Evolutionary conservation across 2,888 invertebrate species (phyloP).

Genomic region (Campopleginae sp.): DNA sequence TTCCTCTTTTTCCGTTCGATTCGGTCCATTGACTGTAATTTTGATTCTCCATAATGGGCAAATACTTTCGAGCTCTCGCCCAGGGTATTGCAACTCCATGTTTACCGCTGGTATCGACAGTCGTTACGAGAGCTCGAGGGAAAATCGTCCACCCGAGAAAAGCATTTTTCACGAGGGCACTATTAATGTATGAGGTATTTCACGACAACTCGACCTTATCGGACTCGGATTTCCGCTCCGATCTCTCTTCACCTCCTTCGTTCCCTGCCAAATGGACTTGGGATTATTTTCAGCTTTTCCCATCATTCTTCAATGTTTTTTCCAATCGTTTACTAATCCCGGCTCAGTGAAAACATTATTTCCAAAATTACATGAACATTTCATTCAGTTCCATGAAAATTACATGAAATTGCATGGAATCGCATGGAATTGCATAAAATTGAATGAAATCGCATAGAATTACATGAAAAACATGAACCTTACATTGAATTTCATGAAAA

Average conservation of each 20-base stretch:
- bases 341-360: background rate
- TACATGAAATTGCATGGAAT: no score
- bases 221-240: background rate
- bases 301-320: background rate
- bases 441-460: no score
- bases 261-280: background rate
- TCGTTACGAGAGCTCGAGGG: slow-evolving; percentile 34
- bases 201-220: slow-evolving; percentile 13
- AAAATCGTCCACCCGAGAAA: slow-evolving; percentile 40
- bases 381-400: no score
- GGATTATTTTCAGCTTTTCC: background rate
- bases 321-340: background rate
- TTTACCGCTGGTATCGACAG: slow-evolving; percentile 52
- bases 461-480: no score
- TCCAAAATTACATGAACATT: background rate
- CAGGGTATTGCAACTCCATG: slow-evolving; percentile 21
- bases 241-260: background rate
- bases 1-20: slow-evolving; percentile 21
- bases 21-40: background rate
- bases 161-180: slow-evolving; percentile 37
- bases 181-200: slow-evolving; percentile 35
- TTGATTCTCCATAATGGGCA: slow-evolving; percentile 36
- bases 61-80: slow-evolving; percentile 38
- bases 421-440: no score
- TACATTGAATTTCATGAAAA: no score